phyloP scores from a whole-genome alignment of 2,888 invertebrate genomes.

The Drosophila koepferae region DNA sequence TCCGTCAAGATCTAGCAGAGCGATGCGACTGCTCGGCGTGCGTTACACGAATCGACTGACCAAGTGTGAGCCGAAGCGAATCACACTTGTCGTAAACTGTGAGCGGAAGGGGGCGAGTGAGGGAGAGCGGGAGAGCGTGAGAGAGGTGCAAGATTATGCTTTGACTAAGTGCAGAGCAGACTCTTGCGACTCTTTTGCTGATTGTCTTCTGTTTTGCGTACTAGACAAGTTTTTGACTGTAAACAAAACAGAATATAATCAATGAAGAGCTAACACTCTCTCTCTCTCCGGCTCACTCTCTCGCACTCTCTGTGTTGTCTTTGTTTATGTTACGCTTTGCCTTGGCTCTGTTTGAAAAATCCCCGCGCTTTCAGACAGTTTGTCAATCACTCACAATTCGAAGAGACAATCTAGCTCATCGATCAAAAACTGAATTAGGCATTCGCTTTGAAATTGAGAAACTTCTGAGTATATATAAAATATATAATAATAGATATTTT shows the following conservation, averaged over 20 bases:
- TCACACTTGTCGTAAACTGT: conserved; percentile 5
- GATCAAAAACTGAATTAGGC: not conserved
- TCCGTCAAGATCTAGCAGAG: not conserved
- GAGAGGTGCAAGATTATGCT: not conserved
- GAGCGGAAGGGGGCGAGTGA: not conserved
- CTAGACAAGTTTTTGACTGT: not conserved
- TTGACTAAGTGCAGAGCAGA: not conserved
- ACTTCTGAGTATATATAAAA: not conserved
- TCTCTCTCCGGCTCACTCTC: too few relatives aligned
- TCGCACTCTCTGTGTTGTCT: too few relatives aligned
- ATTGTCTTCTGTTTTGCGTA: not conserved
- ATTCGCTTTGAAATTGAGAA: not conserved
- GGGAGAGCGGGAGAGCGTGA: not conserved
- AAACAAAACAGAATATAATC: not conserved
- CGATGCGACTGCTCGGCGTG: conserved; percentile 35
- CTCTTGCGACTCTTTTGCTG: not conserved
- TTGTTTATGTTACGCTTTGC: conserved; percentile 21
- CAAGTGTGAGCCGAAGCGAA: conserved; percentile 2
- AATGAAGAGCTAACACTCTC: too few relatives aligned
- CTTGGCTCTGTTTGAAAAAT: conserved; percentile 10
- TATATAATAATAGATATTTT: not conserved
- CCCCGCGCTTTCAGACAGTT: conserved; percentile 5
- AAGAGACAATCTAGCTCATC: conserved; percentile 32
- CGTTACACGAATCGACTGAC: conserved; percentile 35
- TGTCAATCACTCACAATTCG: conserved; percentile 24